phyloP scores from a whole-genome alignment of 2,888 invertebrate species.

The Podabrus alpinus region DNA sequence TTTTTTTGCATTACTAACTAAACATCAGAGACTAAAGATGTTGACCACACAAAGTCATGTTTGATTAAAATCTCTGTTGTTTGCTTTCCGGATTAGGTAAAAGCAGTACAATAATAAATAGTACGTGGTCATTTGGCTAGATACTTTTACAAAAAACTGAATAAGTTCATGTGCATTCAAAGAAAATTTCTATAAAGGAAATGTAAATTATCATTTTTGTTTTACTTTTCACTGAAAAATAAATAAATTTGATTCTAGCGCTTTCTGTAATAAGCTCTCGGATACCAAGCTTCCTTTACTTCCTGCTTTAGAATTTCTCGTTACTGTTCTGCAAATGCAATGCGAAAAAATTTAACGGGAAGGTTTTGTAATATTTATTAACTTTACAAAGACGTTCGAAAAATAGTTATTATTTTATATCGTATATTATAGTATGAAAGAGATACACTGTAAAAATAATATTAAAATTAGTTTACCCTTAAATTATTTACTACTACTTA shows the following conservation, averaged over 20 bases:
- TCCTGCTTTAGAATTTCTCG: background rate
- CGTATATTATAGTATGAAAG: background rate
- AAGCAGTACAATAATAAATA: background rate
- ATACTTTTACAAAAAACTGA: background rate
- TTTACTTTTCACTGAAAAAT: background rate
- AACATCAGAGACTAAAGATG: background rate
- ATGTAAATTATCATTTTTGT: background rate
- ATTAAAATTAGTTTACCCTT: background rate
- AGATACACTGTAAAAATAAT: background rate
- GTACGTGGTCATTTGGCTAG: background rate
- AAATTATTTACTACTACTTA: background rate
- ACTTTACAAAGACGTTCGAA: background rate
- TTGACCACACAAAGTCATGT: background rate
- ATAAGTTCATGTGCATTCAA: background rate
- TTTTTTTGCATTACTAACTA: background rate
- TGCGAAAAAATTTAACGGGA: background rate
- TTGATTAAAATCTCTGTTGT: background rate
- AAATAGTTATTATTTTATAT: background rate
- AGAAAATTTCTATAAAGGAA: background rate
- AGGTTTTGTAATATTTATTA: background rate
- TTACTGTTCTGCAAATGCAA: background rate
- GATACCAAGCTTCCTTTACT: background rate
- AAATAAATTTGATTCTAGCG: background rate
- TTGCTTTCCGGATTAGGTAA: background rate
- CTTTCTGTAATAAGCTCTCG: background rate